These are phyloP conservation scores for Oophaga sylvatica DNA, from an alignment of 2,797 vertebrate genomes.

Conservation along the genomic window DNA sequence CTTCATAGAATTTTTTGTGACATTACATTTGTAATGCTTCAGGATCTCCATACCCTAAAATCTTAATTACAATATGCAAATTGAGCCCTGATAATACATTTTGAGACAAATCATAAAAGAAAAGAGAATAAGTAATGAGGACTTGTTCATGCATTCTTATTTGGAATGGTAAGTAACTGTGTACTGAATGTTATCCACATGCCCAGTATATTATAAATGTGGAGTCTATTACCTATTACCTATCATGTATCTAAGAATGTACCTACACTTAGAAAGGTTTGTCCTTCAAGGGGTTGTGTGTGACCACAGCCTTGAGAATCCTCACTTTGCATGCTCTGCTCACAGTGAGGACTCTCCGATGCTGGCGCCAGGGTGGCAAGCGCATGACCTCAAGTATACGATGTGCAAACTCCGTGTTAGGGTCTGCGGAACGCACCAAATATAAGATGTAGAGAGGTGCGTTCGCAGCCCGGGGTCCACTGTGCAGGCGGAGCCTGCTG, in stretches of 20 bases:
- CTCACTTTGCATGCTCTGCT: too few species aligned
- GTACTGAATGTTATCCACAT: background rate
- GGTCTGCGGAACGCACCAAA: too few species aligned
- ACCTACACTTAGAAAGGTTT: too few species aligned
- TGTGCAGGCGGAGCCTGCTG: too few species aligned
- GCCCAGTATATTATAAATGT: background rate
- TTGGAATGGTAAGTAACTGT: constrained; percentile 20
- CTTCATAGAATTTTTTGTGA: constrained; percentile 22
- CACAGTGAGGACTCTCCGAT: too few species aligned
- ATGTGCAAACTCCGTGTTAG: too few species aligned
- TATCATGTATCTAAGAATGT: background rate
- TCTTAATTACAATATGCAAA: constrained; percentile 54
- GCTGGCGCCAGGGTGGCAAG: too few species aligned
- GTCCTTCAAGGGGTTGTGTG: too few species aligned
- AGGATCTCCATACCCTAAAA: constrained; percentile 33
- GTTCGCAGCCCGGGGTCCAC: too few species aligned
- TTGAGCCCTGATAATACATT: constrained; percentile 26
- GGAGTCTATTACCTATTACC: background rate
- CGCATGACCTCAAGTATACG: too few species aligned
- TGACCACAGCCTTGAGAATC: too few species aligned
- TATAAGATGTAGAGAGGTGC: too few species aligned
- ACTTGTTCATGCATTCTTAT: constrained; percentile 13
- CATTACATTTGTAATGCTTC: constrained; percentile 47
- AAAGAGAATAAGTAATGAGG: constrained; percentile 31
- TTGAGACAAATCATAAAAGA: constrained; percentile 37